Percentiles rank a stretch among this genome's conserved stretches.
These are phyloP conservation scores for Sipha maydis DNA, from an alignment of 2,888 invertebrate genomes.

Conservation along the genomic window DNA sequence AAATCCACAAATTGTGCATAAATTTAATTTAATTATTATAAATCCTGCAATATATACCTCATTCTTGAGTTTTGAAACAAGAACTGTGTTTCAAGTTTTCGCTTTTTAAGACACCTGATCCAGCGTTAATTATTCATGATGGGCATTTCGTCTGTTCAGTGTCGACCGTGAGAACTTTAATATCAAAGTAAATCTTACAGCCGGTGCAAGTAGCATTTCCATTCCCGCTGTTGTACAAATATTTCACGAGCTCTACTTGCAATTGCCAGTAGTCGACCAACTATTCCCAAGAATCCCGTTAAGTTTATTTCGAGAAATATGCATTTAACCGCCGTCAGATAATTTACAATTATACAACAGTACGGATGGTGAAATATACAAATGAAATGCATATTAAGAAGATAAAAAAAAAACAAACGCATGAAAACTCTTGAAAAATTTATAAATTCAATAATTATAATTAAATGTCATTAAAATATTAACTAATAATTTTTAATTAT, in stretches of 20 bases:
- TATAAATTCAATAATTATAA: no score
- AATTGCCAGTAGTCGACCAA: neutral
- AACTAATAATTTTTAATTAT: no score
- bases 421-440: no score
- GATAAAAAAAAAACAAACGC: no score
- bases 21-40: constrained; percentile 9
- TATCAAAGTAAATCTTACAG: neutral
- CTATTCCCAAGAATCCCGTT: neutral
- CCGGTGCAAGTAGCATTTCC: neutral
- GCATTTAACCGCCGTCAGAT: neutral
- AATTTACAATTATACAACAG: neutral
- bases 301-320: neutral
- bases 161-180: constrained; percentile 16
- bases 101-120: neutral
- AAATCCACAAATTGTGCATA: neutral
- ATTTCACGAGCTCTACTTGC: neutral
- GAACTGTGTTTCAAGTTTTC: neutral
- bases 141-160: neutral
- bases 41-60: neutral
- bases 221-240: neutral
- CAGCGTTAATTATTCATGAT: neutral
- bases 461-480: no score
- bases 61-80: neutral
- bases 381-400: no score
- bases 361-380: no score